Evolutionary conservation across 2,113 vertebrate genomes (phyloP), one percentile per base, ranked within the genome.

Genomic region (Chitala chitala): DNA sequence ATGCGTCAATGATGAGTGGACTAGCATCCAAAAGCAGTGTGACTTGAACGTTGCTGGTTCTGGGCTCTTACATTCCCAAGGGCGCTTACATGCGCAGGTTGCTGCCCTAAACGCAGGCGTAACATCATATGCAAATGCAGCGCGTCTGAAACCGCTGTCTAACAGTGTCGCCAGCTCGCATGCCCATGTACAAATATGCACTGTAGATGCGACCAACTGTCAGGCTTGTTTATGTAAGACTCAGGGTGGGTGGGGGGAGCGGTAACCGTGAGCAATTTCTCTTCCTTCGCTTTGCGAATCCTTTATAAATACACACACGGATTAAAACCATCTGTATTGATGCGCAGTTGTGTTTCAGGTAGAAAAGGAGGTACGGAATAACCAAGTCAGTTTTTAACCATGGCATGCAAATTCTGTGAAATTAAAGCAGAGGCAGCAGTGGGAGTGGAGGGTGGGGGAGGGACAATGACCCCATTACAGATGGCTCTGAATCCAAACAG

Each of bases 241-340:
- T 29, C 31, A 26, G 7, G 36, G 12, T 33, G 17, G 40, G 44
- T 15, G 65, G 65, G 77, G 72, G 31, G 73, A 78, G 69, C 56
- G 69, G 78, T 72, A 84, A 78, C 65, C 6, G 72, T 53, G 42
- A 63, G 66, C 76, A 51, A 40, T 44, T 29, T 38, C 26, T 66
- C 65, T 50, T 33, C 68, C 73, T 75, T 77, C 76, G 71, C n/a
- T 4, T 56, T 56, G n/a, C 78, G 81, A 73, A 76, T 69, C 76
- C 77, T 73, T 82, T 78, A 86, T 84, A 82, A 85, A 83, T 85
- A 81, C 80, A 80, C 80, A 84, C 86, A 79, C 56, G 84, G 73
- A 64, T 50, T 61, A 72, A 63, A 73, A 76, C 81, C 82, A 72
- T 78, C 70, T 75, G 55, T 40, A 44, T 15, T 12, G 13, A 44